phyloP scores from a whole-genome alignment of 2,113 vertebrate species.

The Ariopsis seemanni region DNA sequence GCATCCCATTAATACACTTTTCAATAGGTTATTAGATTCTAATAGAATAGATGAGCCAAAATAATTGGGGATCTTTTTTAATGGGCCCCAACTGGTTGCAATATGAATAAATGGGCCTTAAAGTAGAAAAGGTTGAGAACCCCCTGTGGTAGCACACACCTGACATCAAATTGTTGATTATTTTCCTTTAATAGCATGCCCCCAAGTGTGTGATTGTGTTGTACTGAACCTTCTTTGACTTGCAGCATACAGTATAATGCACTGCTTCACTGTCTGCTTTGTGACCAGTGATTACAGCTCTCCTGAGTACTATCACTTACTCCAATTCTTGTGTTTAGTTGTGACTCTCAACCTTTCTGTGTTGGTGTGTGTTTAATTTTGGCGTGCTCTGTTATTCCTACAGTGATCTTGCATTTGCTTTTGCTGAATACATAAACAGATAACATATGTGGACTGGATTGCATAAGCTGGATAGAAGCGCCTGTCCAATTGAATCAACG shows the following conservation, averaged over 20 bases:
- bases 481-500: neutral
- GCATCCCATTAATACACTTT: too few relatives aligned
- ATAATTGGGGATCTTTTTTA: too few relatives aligned
- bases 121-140: too few relatives aligned
- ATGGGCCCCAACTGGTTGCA: too few relatives aligned
- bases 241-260: neutral
- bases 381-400: neutral
- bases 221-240: neutral
- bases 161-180: neutral
- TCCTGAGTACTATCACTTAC: conserved; percentile 6
- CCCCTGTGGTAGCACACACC: rapidly evolving
- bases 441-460: neutral
- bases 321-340: neutral
- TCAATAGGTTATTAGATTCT: too few relatives aligned
- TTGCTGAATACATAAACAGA: neutral
- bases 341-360: neutral
- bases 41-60: too few relatives aligned
- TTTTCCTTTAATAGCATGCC: neutral
- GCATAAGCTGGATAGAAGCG: neutral
- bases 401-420: neutral
- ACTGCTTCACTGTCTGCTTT: neutral
- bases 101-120: too few relatives aligned
- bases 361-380: neutral
- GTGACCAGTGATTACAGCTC: neutral
- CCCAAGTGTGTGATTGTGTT: neutral